Base-by-base conservation (phyloP, 2,888 invertebrate genomes). In the Xestia sexstrigata region DNA sequence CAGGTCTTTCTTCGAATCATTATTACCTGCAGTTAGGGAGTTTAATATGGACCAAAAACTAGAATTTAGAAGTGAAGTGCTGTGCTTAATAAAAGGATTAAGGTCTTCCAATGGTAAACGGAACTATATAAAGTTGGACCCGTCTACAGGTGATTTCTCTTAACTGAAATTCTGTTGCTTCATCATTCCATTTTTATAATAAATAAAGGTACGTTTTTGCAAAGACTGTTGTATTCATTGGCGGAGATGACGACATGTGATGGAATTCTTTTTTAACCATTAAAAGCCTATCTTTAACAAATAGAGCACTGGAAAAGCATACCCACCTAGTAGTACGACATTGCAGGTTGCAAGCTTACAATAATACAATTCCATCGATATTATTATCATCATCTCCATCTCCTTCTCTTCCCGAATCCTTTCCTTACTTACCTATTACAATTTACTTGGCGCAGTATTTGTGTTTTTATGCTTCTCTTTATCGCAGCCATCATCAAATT, bases 21-120 rank as follows among this genome's bases (percentile, higher is more conserved):
- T 96, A 23, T 75, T 96, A 69, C 95, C 95, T 2, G 94, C 94
- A 3, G 93, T 95, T 7, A 92, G 94, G 74, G 91, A 92, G 69
- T 95, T 96, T 79, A 91, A 93, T 84, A 84, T 95, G 77, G 96
- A 96, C 80, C 94, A 94, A 80, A 96, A 96, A 83, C 76, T 95
- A 70, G 94, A 95, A 73, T 95, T 95, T 74, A 92, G 96, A 3
- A 91, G 93, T 79, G 93, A 95, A 85, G 91, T 95, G 49, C 76
- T 95, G 26, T 89, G 88, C 77, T 84, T 94, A 72, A 89, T 95
- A n/a, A 95, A 95, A 81, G 89, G 89, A 68, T 93, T 95, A 77
- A 93, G 95, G 63, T 89, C 88, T 17, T 83, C 83, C n/a, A 83
- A 85, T 47, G 72, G 75, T 20, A 79, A 76, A 77, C 88, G 82